Evolutionary conservation across 2,113 vertebrate species (phyloP), one percentile per base, ranked within the genome.

Genomic region (Aptenodytes forsteri): DNA sequence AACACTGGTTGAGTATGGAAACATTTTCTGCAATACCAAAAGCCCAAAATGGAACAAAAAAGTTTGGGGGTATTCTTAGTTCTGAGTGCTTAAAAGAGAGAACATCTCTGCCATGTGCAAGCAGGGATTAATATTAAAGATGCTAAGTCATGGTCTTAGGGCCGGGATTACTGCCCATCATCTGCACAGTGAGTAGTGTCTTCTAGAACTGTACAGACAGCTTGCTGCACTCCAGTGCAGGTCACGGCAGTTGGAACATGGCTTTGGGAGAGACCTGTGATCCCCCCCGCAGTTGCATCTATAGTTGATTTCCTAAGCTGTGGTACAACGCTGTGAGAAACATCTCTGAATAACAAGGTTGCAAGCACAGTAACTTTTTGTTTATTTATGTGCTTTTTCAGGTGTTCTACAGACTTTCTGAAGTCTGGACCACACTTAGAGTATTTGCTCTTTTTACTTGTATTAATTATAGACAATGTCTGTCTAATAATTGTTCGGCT

Each of bases 61-160:
- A 30, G 15, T 61, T 91, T 56, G 21, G 13, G 25, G 21, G 4
- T 91, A 22, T 87, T 94, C 62, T 83, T 87, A 67, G 55, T 89
- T 81, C 47, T 66, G 22, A 34, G 47, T 76, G n/a, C 73, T 84
- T 82, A 64, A 52, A 36, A 29, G 25, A 73, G 58, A 95, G 47
- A 75, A 52, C 27, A 29, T 56, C 82, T 87, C 78, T 56, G 52
- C 75, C 4, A 1, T 65, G 34, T 71, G 58, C 82, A 40, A 69
- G 62, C 21, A 56, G 64, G 81, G 78, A 92, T 96, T 95, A 85
- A 85, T 82, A 88, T 76, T 93, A 80, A 94, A 92, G 83, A 77
- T 1, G 11, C 71, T 90, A 80, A 90, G 46, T 80, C 5, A 5
- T 83, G 76, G 66, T 77, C 16, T 95, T 90, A 90, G 80, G 54